Percentiles rank a stretch among this genome's conserved stretches.
Conservation (phyloP, 2,888 invertebrate species). For the Orchesellides sinensis region DNA sequence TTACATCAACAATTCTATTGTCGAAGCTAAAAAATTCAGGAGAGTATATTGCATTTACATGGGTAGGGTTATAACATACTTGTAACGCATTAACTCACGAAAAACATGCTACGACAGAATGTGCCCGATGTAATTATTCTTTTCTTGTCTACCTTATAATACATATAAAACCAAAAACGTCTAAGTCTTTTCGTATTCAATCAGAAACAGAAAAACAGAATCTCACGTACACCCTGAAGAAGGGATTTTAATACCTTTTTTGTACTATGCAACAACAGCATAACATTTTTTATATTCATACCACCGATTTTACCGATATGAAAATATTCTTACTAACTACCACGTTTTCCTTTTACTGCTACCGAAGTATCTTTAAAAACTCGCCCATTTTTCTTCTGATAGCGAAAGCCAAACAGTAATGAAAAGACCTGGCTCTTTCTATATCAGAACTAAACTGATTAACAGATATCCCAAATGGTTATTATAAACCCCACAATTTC, state of each 20-base stretch:
- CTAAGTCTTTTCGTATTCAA: not conserved
- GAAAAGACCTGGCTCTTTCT: not conserved
- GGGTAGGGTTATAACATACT: too few relatives aligned
- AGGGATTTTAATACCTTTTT: not conserved
- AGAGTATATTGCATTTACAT: too few relatives aligned
- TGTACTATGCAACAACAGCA: not conserved
- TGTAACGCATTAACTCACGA: not conserved
- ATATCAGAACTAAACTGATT: slow-evolving; percentile 13
- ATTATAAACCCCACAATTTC: not conserved
- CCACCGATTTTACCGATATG: not conserved
- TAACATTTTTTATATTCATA: too few relatives aligned
- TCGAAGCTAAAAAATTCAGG: too few relatives aligned
- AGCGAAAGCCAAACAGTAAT: slow-evolving; percentile 28
- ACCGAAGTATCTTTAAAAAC: slow-evolving; percentile 28
- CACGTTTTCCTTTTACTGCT: slow-evolving; percentile 16
- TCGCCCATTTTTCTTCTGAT: slow-evolving; percentile 2
- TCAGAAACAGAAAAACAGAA: not conserved
- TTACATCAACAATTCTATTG: too few relatives aligned
- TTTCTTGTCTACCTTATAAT: not conserved
- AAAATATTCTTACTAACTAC: not conserved
- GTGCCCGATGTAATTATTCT: not conserved
- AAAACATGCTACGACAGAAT: not conserved
- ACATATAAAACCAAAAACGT: not conserved
- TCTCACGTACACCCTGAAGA: slow-evolving; percentile 1
- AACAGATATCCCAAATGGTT: slow-evolving; percentile 6